These are phyloP conservation scores for Sebastes flavidus DNA, from an alignment of 2,797 vertebrate species.

Conservation along the genomic window DNA sequence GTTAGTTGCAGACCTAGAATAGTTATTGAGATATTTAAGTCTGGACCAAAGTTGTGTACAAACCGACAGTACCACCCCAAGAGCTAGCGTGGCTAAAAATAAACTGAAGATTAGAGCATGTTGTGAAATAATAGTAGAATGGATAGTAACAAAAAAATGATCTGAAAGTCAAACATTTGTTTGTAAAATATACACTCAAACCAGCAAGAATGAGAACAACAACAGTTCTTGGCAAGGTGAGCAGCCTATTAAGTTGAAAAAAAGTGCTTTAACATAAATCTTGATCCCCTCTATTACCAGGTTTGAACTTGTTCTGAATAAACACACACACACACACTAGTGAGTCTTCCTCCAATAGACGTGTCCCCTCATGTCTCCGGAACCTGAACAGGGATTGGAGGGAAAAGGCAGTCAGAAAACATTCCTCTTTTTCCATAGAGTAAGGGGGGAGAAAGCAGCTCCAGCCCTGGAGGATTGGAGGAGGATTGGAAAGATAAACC, in stretches of 20 bases:
- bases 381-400: constrained; percentile 64
- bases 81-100: neutral
- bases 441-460: constrained; percentile 33
- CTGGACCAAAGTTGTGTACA: neutral
- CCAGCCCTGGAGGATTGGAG: constrained; percentile 42
- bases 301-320: constrained; percentile 64
- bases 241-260: neutral
- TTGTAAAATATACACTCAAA: neutral
- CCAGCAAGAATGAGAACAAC: neutral
- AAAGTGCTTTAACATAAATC: constrained; percentile 35
- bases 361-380: constrained; percentile 70
- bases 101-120: neutral
- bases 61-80: neutral
- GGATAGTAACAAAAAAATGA: neutral
- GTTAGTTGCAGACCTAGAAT: too few species aligned
- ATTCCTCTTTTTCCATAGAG: constrained; percentile 73
- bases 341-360: constrained; percentile 52
- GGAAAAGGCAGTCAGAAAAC: constrained; percentile 60
- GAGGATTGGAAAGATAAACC: constrained; percentile 65
- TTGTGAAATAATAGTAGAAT: neutral
- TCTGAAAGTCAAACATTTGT: neutral
- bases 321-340: constrained; percentile 28
- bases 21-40: neutral
- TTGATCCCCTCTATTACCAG: constrained; percentile 33
- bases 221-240: neutral